Evolutionary conservation across 1,140 invertebrate genomes (phyloP), one percentile per base, ranked within the genome.

Genomic region (Drosophila pseudoananassae): DNA sequence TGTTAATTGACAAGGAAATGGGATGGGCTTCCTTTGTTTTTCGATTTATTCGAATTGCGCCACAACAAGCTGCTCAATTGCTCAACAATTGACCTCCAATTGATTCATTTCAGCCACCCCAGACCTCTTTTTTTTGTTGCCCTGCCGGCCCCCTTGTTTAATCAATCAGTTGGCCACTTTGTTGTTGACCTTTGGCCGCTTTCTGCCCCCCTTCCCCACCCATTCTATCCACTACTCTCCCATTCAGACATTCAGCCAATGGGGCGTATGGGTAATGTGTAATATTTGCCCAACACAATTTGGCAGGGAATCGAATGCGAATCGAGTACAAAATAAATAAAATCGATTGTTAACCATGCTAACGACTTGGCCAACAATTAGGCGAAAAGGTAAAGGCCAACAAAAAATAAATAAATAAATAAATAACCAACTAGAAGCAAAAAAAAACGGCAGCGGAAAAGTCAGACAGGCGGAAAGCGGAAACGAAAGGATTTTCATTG

Each of bases 251-350:
- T 10, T 0, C 0, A 9, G 6, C 49, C n/a, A 50, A 45, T 47
- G 17, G 47, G 55, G 73, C 72, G 69, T 73, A 74, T 74, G 71
- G 54, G 70, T 76, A 75, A 76, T 66, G 70, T 73, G 70, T 76
- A 76, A 76, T 76, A 76, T 69, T 76, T 76, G 64, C 51, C 55
- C 47, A 38, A 76, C 55, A 36, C n/a, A 40, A 69, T 45, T 77
- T 76, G 72, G 74, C 74, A 70, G 51, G 31, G 55, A 70, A 72
- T 45, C 60, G 31, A 31, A 31, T 40, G 6, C 60, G 31, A 31
- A 31, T 40, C 15, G 36, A 75, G 50, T 58, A 36, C 68, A 47
- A 40, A 69, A 63, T 54, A 54, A 73, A 63, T 72, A 54, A 69
- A 69, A 69, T 69, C 65, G 64, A 69, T 69, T 69, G 50, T 69